These are phyloP conservation scores for Keiferia lycopersicella DNA, from an alignment of 2,888 invertebrate species.

Conservation along the genomic window DNA sequence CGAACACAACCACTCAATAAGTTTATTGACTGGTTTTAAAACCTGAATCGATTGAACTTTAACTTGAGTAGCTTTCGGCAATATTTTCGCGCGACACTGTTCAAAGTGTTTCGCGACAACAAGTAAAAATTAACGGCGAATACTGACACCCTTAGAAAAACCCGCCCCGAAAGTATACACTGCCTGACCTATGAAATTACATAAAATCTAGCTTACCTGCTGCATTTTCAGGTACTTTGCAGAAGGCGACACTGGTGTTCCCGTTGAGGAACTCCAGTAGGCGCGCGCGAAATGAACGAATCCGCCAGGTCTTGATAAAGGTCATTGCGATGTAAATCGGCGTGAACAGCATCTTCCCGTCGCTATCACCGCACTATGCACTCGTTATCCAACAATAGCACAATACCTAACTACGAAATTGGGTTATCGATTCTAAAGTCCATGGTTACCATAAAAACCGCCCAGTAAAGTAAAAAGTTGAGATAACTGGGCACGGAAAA, in stretches of 20 bases:
- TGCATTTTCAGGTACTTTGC: slow-evolving; percentile 80
- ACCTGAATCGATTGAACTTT: too few species aligned
- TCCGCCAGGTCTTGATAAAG: slow-evolving; percentile 89
- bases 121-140: too few species aligned
- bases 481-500: neutral
- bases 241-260: slow-evolving; percentile 82
- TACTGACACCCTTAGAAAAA: too few species aligned
- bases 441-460: slow-evolving; percentile 38
- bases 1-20: too few species aligned
- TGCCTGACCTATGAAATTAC: neutral
- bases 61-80: too few species aligned
- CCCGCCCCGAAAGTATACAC: too few species aligned
- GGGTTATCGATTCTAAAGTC: slow-evolving; percentile 76
- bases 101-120: too few species aligned
- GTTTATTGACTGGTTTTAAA: too few species aligned
- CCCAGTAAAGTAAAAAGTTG: neutral
- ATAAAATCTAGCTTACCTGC: slow-evolving; percentile 54
- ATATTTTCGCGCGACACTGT: too few species aligned
- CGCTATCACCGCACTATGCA: slow-evolving; percentile 5
- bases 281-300: slow-evolving; percentile 85
- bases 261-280: slow-evolving; percentile 83
- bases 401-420: slow-evolving; percentile 39
- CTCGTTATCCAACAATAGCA: slow-evolving; percentile 22
- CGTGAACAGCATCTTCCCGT: slow-evolving; percentile 85
- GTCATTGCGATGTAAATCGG: slow-evolving; percentile 92